Base-by-base conservation (phyloP, 2,113 vertebrate genomes). In the Ploceus nigricollis region DNA sequence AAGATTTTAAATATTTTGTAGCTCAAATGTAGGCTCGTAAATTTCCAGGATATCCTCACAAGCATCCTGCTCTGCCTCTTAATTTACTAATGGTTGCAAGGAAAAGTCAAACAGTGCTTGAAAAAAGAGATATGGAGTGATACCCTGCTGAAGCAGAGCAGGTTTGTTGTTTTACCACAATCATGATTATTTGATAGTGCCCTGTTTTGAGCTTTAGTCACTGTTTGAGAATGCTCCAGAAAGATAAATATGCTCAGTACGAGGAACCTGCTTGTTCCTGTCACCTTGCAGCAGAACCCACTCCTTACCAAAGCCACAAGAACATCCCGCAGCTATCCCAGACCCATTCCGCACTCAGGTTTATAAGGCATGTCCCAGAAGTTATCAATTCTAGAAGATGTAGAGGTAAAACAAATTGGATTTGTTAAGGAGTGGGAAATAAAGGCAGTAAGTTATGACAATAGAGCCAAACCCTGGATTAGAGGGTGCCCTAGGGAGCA, bases 331-430 rank as follows among this genome's bases (percentile, higher is more conserved):
- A 70, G 37, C 35, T 5, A 2, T 3, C 45, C 65, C 65, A 35
- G 47, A n/a, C 2, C 15, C 14, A 31, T 2, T 81, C 64, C 69
- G 42, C 20, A 33, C 13, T 30, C 22, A 28, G 15, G 16, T 37
- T 42, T 31, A 0, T 3, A 10, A 30, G 15, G 42, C 24, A 33
- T 0, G 2, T 3, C 70, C 37, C 65, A 45, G 22, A 48, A 61
- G 16, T 27, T 17, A 28, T 25, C 35, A 78, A 6, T 15, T 24
- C 64, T n/a, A 53, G 30, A 54, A 40, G 37, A 44, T 1, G 16
- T 0, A 30, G 15, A 56, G 72, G 31, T 37, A 39, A n/a, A 60
- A 44, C 17, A 13, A 68, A 88, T 1, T 5, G 1, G 10, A 25
- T 69, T 82, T 79, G n/a, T 75, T 56, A 64, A 86, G 56, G 30